Conservation (phyloP, 2,797 vertebrate genomes). For the Cossypha heuglini region DNA sequence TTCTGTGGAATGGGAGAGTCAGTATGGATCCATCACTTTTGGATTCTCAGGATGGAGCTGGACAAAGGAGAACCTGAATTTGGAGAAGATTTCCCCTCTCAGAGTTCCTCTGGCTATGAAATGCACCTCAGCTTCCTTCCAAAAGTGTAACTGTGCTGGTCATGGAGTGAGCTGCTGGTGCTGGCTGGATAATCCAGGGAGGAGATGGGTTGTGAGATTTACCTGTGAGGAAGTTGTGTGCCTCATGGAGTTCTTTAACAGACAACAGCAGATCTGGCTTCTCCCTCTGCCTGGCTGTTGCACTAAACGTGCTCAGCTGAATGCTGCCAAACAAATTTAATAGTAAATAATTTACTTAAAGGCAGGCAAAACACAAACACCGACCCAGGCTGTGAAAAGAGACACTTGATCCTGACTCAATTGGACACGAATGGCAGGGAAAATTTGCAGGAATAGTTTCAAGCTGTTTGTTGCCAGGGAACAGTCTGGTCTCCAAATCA, state of each 20-base stretch:
- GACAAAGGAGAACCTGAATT: background rate
- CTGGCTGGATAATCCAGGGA: background rate
- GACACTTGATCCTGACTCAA: slow-evolving; percentile 56
- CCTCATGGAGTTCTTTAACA: background rate
- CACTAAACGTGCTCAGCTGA: background rate
- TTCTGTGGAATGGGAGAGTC: background rate
- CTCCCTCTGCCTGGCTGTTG: background rate
- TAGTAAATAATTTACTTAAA: slow-evolving; percentile 19
- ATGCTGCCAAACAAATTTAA: background rate
- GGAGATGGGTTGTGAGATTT: background rate
- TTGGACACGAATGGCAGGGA: slow-evolving; percentile 45
- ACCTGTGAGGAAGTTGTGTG: rapidly evolving
- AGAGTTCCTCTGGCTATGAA: background rate
- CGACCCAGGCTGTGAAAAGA: slow-evolving; percentile 10
- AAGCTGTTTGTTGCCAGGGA: slow-evolving; percentile 67
- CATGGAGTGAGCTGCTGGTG: background rate
- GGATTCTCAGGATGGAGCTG: background rate
- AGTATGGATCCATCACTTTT: background rate
- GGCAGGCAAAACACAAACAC: slow-evolving; percentile 25
- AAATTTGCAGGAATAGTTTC: slow-evolving; percentile 57
- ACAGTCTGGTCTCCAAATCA: slow-evolving; percentile 40
- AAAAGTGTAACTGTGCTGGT: rapidly evolving
- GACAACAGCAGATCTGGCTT: background rate
- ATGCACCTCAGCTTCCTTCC: background rate
- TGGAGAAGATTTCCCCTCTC: background rate